phyloP scores from a whole-genome alignment of 2,888 invertebrate species.

The Listrodromus nycthemerus region DNA sequence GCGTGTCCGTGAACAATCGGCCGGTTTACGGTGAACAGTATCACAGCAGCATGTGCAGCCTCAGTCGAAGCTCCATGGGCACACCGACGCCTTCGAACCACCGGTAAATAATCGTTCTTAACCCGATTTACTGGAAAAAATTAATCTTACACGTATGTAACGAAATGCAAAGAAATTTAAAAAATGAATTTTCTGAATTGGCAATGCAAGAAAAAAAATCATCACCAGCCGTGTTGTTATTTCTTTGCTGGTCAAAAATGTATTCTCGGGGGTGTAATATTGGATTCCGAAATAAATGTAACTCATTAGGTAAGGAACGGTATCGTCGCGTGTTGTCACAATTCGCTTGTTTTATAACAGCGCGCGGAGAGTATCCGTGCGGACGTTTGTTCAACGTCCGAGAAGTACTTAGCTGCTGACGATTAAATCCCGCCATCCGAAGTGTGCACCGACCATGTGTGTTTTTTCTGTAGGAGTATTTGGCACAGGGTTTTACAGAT shows the following conservation, averaged over 20 bases:
- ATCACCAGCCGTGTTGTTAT: not conserved
- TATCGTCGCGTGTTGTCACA: conserved; percentile 44
- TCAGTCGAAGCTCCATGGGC: conserved; percentile 75
- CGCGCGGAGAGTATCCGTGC: conserved; percentile 21
- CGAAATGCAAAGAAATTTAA: not conserved
- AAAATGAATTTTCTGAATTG: not conserved
- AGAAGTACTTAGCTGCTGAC: conserved; percentile 59
- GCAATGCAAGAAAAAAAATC: not conserved
- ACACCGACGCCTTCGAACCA: conserved; percentile 79
- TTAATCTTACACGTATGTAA: not conserved
- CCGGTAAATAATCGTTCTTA: conserved; percentile 77
- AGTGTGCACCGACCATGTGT: not conserved
- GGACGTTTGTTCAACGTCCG: conserved; percentile 59
- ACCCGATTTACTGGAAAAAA: not conserved
- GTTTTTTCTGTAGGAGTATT: not conserved
- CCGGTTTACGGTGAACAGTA: conserved; percentile 80
- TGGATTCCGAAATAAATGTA: conserved; percentile 14
- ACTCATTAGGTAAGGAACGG: conserved; percentile 31
- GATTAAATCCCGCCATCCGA: conserved; percentile 59
- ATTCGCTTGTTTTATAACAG: conserved; percentile 37
- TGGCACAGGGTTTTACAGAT: not conserved
- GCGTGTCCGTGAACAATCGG: conserved; percentile 81
- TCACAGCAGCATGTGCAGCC: conserved; percentile 80
- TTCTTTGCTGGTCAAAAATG: not conserved
- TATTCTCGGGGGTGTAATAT: not conserved